A percentile compares a stretch with the other conserved stretches of the same genome.
These are phyloP conservation scores for Drosophila sp. DNA, from an alignment of 1,140 invertebrate species.

Conservation along the genomic window DNA sequence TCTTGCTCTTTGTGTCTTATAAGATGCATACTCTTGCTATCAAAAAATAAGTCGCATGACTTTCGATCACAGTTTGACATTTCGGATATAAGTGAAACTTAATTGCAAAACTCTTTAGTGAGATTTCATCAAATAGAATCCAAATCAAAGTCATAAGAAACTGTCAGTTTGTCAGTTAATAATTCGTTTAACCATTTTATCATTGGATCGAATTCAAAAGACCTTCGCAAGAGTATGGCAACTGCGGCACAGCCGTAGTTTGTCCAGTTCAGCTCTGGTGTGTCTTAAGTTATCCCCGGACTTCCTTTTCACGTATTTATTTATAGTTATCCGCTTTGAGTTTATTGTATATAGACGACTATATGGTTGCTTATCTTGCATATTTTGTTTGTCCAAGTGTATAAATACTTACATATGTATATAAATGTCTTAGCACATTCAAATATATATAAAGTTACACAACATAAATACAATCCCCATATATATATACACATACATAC, in stretches of 20 bases:
- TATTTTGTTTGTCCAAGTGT: slow-evolving; percentile 32
- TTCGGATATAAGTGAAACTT: neutral
- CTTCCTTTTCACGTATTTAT: slow-evolving; percentile 26
- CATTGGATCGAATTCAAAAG: too few species aligned
- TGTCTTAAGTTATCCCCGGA: neutral
- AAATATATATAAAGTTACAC: slow-evolving; percentile 62
- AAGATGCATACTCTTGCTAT: neutral
- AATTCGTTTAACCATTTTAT: too few species aligned
- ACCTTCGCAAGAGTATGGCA: neutral
- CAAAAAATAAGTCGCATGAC: neutral
- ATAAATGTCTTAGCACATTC: slow-evolving; percentile 78
- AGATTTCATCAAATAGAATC: too few species aligned
- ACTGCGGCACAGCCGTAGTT: slow-evolving; percentile 5
- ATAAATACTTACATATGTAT: slow-evolving; percentile 74
- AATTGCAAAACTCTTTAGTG: too few species aligned
- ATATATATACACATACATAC: slow-evolving; percentile 38
- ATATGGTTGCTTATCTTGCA: slow-evolving; percentile 1
- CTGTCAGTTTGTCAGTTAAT: too few species aligned
- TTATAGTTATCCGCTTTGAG: slow-evolving; percentile 29
- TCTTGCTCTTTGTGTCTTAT: neutral
- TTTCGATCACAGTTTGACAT: neutral
- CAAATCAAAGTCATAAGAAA: too few species aligned
- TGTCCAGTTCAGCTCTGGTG: neutral
- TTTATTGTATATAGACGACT: slow-evolving; percentile 62
- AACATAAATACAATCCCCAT: slow-evolving; percentile 74